A percentile compares a stretch with the other conserved stretches of the same genome.
Evolutionary conservation across 2,113 vertebrate genomes (phyloP).

Genomic region (Semnopithecus entellus): DNA sequence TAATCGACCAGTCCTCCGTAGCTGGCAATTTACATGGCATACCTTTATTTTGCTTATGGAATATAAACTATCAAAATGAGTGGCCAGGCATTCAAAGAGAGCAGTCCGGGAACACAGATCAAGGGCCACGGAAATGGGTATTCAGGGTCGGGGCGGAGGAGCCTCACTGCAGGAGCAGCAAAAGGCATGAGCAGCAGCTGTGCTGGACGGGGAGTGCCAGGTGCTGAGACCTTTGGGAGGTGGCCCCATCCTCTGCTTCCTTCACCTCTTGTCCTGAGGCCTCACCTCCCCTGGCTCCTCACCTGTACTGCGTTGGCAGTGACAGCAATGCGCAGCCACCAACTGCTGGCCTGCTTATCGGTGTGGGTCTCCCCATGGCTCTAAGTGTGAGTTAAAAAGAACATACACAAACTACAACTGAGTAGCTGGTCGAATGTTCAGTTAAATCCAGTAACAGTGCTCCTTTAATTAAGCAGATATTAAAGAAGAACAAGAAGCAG

Average conservation of each 20-base stretch:
- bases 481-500: conserved; percentile 61
- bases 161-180: neutral
- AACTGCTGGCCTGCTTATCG: neutral
- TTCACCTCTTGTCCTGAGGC: neutral
- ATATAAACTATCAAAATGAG: neutral
- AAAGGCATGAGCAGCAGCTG: accelerated
- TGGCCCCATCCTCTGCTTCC: neutral
- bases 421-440: conserved; percentile 25
- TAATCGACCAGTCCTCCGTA: neutral
- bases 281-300: neutral
- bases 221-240: neutral
- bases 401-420: neutral
- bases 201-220: neutral
- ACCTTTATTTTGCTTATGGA: neutral
- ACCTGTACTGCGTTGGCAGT: neutral
- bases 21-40: neutral
- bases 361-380: neutral
- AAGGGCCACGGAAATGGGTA: neutral
- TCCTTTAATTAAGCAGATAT: conserved; percentile 52
- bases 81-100: neutral
- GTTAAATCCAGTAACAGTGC: neutral
- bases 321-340: neutral
- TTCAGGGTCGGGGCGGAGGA: neutral
- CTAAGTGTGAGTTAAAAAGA: neutral
- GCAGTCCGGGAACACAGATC: neutral